Base-by-base conservation (phyloP, 92 coral and sea anemone genomes). In the Porites cylindrica region DNA sequence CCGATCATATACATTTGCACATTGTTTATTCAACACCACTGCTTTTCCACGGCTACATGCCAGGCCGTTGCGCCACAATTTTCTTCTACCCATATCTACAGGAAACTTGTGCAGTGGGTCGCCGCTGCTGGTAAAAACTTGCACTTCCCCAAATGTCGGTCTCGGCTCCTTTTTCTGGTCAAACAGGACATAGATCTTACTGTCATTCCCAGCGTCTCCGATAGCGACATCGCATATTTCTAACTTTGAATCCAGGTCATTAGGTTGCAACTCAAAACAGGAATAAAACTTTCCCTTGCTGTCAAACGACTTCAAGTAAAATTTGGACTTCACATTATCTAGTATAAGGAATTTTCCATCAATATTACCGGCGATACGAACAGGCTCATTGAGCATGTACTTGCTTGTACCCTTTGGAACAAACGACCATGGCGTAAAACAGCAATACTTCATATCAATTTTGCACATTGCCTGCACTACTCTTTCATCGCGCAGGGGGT, bases 401-500 rank as follows among this genome's bases (percentile, higher is more conserved):
- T 54, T 3, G 2, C 12, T 20, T 66, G 14, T 20, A 66, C 71
- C 71, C 71, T 66, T 20, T 20, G 14, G 71, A 17, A 17, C 60
- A 54, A 54, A 54, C 12, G 60, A 9, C 60, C 60, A 54, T 54
- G 60, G 10, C 2, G 10, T 54, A 54, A 54, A 10, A 54, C 60
- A 54, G 60, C 60, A 54, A 13, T 54, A 54, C 74, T 69, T 43
- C 51, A 69, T 69, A 43, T 43, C 74, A 10, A 8, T 7, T 32
- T 21, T 32, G 6, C 32, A 4, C 17, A 69, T 14, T 69, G 17
- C 74, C 24, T 69, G 21, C 6, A 43, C 7, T 7, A 69, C 38
- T 81, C 77, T 68, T 17, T 10, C 5, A 66, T 81, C 85, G n/a
- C 50, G 58, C 53, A 81, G 52, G 1, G 85, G 85, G 18, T 81